phyloP scores from a whole-genome alignment of 2,113 vertebrate species.

The Oryzias javanicus region DNA sequence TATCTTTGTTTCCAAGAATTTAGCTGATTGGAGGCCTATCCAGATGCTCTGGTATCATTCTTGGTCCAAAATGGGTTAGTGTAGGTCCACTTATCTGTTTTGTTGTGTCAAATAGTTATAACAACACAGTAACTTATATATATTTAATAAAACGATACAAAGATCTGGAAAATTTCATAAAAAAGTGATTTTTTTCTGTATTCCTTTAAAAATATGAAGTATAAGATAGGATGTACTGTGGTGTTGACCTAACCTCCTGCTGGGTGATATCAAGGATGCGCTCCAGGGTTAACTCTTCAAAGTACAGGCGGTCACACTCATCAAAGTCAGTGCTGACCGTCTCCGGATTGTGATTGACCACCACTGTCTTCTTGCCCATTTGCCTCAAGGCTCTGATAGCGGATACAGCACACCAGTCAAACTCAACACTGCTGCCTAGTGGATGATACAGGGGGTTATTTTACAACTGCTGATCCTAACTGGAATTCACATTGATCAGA shows the following conservation, averaged over 20 bases:
- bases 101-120: too few species aligned
- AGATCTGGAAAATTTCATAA: background rate
- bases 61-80: too few species aligned
- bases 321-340: slow-evolving; percentile 98
- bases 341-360: slow-evolving; percentile 96
- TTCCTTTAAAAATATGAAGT: background rate
- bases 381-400: slow-evolving; percentile 88
- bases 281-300: slow-evolving; percentile 94
- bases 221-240: background rate
- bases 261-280: slow-evolving; percentile 94
- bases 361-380: slow-evolving; percentile 87
- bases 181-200: background rate
- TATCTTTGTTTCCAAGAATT: too few species aligned
- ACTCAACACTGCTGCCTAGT: slow-evolving; percentile 95
- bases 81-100: too few species aligned
- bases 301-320: slow-evolving; percentile 96
- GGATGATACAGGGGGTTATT: slow-evolving; percentile 1
- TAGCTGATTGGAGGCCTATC: too few species aligned
- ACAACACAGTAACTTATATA: too few species aligned
- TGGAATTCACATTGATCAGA: background rate
- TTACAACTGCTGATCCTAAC: background rate
- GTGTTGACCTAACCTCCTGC: slow-evolving; percentile 81
- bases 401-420: slow-evolving; percentile 97
- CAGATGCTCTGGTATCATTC: too few species aligned
- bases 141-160: too few species aligned